Evolutionary conservation across 2,888 invertebrate species (phyloP).

Genomic region (Mylabris sibirica): DNA sequence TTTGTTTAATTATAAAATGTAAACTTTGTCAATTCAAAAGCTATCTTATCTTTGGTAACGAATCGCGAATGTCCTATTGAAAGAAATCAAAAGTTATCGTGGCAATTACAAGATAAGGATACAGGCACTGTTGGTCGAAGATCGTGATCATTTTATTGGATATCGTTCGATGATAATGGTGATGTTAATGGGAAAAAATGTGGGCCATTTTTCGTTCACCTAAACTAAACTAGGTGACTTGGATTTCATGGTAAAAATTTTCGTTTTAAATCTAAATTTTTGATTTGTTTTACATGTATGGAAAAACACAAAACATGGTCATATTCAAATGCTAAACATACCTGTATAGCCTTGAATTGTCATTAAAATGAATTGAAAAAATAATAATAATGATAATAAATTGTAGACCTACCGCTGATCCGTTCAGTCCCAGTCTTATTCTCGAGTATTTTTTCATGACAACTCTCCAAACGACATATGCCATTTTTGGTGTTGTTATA

Average conservation of each 20-base stretch:
- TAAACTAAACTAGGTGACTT: conserved; percentile 1
- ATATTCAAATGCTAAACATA: not conserved
- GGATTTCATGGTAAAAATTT: not conserved
- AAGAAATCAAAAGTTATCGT: conserved; percentile 10
- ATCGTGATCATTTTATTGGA: conserved; percentile 6
- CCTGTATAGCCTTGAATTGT: not conserved
- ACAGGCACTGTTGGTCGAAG: not conserved
- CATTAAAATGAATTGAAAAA: conserved; percentile 14
- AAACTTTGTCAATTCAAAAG: no score
- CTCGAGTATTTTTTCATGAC: conserved; percentile 69
- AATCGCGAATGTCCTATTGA: not conserved
- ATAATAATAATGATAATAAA: conserved; percentile 9
- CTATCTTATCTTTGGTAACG: no score
- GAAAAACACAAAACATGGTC: conserved; percentile 15
- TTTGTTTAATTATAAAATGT: not conserved
- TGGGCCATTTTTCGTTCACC: not conserved
- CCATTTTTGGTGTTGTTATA: conserved; percentile 58
- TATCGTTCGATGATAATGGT: not conserved
- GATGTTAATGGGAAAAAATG: not conserved
- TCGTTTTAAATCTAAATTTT: not conserved
- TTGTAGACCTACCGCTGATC: conserved; percentile 47
- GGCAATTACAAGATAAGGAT: not conserved
- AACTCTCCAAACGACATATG: conserved; percentile 69
- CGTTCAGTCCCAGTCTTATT: conserved; percentile 64
- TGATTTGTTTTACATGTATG: not conserved